These are phyloP conservation scores for Apteryx mantelli DNA, from an alignment of 2,113 vertebrate species.

Conservation along the genomic window DNA sequence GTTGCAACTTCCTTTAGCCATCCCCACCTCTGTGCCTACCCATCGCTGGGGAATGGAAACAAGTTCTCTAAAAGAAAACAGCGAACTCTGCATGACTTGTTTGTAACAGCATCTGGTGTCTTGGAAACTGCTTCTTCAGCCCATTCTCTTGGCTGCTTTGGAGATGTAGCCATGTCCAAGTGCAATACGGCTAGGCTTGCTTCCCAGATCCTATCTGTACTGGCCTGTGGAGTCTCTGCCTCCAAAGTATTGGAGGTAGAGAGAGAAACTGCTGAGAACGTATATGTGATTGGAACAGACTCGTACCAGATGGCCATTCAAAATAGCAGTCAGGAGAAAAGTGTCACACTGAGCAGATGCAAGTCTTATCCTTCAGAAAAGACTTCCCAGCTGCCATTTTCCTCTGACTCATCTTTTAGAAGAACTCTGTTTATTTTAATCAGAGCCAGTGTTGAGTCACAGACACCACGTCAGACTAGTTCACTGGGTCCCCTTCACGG, in stretches of 20 bases:
- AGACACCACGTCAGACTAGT: slow-evolving; percentile 1
- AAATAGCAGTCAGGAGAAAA: slow-evolving; percentile 63
- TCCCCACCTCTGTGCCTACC: not conserved
- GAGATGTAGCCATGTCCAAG: slow-evolving; percentile 12
- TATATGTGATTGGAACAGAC: slow-evolving; percentile 45
- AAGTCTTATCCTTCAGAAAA: slow-evolving; percentile 39
- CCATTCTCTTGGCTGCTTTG: slow-evolving; percentile 52
- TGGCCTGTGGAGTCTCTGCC: not conserved
- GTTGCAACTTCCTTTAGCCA: not conserved
- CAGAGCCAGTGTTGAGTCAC: slow-evolving; percentile 6
- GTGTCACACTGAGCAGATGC: slow-evolving; percentile 27
- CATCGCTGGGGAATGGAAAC: not conserved
- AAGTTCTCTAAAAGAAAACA: slow-evolving; percentile 13
- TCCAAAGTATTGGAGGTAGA: not conserved
- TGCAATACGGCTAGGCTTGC: slow-evolving; percentile 69
- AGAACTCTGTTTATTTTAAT: not conserved
- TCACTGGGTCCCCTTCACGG: not conserved
- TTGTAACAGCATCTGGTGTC: slow-evolving; percentile 71
- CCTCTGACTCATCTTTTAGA: slow-evolving; percentile 46
- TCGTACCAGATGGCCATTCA: slow-evolving; percentile 41
- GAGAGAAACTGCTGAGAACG: not conserved
- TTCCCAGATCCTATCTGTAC: slow-evolving; percentile 46
- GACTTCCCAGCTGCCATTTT: slow-evolving; percentile 43
- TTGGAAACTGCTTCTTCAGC: slow-evolving; percentile 60
- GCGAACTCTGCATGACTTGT: not conserved